These are phyloP conservation scores for Halisarca cf. caerulea DNA, from an alignment of 37 sponge, comb jelly and placozoan species.

Conservation along the genomic window DNA sequence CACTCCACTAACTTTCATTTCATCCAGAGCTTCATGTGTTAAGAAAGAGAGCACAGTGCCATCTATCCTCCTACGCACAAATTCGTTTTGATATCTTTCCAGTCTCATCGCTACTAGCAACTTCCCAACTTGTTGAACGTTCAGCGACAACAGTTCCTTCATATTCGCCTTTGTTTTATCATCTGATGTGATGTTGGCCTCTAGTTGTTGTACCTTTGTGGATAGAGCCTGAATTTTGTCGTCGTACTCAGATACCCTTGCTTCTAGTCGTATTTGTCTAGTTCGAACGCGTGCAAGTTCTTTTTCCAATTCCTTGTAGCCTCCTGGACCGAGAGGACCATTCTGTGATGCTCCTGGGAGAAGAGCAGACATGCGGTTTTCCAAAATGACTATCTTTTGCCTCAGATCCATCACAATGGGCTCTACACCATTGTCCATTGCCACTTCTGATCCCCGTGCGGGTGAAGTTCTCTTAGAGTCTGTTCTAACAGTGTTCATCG, in stretches of 20 bases:
- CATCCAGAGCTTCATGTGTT: not conserved
- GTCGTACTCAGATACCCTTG: conserved; percentile 2
- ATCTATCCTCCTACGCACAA: not conserved
- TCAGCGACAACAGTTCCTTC: not conserved
- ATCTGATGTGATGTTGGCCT: not conserved
- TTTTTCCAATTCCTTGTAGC: conserved; percentile 26
- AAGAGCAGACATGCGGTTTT: not conserved
- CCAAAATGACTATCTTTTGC: not conserved
- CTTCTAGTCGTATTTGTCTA: conserved; percentile 2
- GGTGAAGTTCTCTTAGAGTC: too few relatives aligned
- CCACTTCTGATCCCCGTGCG: too few relatives aligned
- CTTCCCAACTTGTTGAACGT: not conserved
- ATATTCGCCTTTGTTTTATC: not conserved
- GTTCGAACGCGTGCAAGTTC: conserved; percentile 5
- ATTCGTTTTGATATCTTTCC: not conserved
- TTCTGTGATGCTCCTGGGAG: not conserved
- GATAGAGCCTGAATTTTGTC: not conserved
- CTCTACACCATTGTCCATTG: too few relatives aligned
- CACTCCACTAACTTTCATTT: not conserved
- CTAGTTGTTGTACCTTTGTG: not conserved
- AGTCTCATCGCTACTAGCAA: not conserved
- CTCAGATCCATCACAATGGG: not conserved
- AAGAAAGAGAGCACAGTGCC: conserved; percentile 7
- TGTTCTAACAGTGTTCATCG: too few relatives aligned
- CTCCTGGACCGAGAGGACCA: not conserved